Conservation (phyloP, 2,113 vertebrate species). For the Cryptomyrus ogoouensis region DNA sequence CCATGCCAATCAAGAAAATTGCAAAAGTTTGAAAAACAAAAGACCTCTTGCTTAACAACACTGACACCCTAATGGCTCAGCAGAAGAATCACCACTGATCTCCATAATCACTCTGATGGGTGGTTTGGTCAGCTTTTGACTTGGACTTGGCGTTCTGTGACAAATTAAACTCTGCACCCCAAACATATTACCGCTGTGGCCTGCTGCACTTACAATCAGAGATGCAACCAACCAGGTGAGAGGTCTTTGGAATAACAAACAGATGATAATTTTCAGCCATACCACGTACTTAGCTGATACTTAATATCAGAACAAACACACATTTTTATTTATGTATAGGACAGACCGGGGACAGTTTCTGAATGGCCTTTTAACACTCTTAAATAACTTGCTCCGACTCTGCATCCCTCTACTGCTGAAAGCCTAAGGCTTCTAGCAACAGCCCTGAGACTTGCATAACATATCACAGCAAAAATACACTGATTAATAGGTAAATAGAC, state of each 20-base stretch:
- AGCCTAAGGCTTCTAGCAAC: not conserved
- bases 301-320: not conserved
- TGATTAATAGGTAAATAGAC: not conserved
- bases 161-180: not conserved
- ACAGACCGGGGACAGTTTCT: not conserved
- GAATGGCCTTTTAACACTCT: not conserved
- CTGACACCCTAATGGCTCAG: not conserved
- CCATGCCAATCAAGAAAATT: not conserved
- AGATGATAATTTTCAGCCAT: not conserved
- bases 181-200: not conserved
- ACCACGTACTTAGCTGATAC: not conserved
- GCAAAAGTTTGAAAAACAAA: not conserved
- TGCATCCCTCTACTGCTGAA: not conserved
- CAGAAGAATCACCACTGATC: not conserved
- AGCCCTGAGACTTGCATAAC: not conserved
- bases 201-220: not conserved
- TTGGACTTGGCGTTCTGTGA: not conserved
- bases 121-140: not conserved
- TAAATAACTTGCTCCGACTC: not conserved
- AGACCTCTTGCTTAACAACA: not conserved
- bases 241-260: not conserved
- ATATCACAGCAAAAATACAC: not conserved
- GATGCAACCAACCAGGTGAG: not conserved
- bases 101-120: not conserved
- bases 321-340: not conserved